Conservation (phyloP, 2,113 vertebrate species). For the Oreotrochilus melanogaster region DNA sequence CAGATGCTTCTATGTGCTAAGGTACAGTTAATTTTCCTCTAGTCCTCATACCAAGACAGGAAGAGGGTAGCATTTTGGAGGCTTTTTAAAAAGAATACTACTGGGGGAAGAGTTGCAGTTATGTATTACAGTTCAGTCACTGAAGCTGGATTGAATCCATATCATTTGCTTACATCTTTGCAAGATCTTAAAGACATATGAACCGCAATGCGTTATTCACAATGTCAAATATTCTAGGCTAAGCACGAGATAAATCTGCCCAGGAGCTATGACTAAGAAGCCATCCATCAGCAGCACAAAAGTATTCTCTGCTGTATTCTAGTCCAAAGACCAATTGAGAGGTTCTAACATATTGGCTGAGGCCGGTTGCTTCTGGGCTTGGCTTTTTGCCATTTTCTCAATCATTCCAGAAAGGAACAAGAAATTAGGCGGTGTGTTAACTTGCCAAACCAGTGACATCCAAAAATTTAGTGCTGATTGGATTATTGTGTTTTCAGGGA, state of each 20-base stretch:
- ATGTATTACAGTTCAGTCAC: not conserved
- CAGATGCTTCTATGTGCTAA: not conserved
- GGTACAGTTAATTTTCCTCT: not conserved
- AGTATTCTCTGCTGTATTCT: slow-evolving; percentile 17
- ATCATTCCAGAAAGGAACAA: not conserved
- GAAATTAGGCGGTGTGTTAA: not conserved
- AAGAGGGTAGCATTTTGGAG: not conserved
- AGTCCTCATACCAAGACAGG: not conserved
- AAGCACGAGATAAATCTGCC: slow-evolving; percentile 54
- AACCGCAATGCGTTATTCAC: slow-evolving; percentile 43
- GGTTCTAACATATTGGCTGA: not conserved
- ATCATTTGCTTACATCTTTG: slow-evolving; percentile 37
- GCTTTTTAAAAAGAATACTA: not conserved
- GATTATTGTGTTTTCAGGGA: not conserved
- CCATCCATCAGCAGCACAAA: slow-evolving; percentile 44
- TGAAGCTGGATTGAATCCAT: slow-evolving; percentile 24
- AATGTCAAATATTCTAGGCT: slow-evolving; percentile 51
- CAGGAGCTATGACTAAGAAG: slow-evolving; percentile 42
- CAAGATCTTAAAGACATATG: slow-evolving; percentile 51
- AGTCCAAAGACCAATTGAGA: not conserved
- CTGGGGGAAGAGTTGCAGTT: not conserved
- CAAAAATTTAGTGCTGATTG: slow-evolving; percentile 1
- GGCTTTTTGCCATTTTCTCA: slow-evolving; percentile 23
- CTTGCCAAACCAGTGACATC: not conserved
- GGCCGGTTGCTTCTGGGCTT: not conserved